Conservation (phyloP, 2,113 vertebrate species). For the Pipa parva region DNA sequence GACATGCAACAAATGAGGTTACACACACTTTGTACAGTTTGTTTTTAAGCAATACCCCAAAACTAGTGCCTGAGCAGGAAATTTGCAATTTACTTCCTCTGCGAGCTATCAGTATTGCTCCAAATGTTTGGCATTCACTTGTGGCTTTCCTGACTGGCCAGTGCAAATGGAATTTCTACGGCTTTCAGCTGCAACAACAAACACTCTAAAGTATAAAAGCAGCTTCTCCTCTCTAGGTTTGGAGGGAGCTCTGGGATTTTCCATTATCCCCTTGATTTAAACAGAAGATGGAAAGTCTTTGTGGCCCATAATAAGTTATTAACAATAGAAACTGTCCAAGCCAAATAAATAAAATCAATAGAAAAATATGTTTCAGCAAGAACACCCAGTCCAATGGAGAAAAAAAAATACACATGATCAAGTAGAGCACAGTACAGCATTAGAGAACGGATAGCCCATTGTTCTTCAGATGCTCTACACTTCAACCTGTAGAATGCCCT, state of each 20-base stretch:
- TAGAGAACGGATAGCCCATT: too few relatives aligned
- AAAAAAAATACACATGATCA: too few relatives aligned
- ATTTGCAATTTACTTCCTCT: not conserved
- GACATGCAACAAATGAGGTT: too few relatives aligned
- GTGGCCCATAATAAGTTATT: conserved; percentile 18
- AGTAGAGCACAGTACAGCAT: too few relatives aligned
- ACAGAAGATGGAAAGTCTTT: conserved; percentile 32
- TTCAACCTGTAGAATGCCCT: too few relatives aligned
- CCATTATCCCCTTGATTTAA: conserved; percentile 19
- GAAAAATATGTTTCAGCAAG: too few relatives aligned
- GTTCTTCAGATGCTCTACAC: too few relatives aligned
- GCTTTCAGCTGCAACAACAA: conserved; percentile 39
- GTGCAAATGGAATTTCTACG: conserved; percentile 37
- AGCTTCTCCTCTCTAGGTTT: conserved; percentile 8
- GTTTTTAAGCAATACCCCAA: not conserved
- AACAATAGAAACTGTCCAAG: conserved; percentile 15
- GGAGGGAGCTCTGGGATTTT: conserved; percentile 9
- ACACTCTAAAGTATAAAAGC: conserved; percentile 10
- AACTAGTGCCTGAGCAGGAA: conserved; percentile 3
- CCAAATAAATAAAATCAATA: not conserved
- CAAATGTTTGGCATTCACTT: conserved; percentile 41
- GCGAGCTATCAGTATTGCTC: conserved; percentile 35
- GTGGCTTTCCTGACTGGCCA: conserved; percentile 17
- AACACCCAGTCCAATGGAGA: too few relatives aligned
- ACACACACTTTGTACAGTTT: too few relatives aligned